These are phyloP conservation scores for Lindbergichthys nudifrons DNA, from an alignment of 2,797 vertebrate genomes.

Conservation along the genomic window DNA sequence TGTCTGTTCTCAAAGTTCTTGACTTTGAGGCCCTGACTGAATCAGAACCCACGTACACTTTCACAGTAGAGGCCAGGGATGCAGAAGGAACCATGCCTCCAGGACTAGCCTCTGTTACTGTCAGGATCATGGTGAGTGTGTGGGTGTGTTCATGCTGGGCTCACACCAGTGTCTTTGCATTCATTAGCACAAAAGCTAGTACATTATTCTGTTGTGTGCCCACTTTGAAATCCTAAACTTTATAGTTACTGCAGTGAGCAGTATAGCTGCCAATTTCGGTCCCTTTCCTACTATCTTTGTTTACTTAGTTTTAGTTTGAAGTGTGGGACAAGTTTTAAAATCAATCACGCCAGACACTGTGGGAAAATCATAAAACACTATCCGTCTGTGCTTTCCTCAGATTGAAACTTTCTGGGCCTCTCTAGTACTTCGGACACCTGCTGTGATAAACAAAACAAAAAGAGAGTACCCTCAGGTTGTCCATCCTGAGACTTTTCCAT, in stretches of 20 bases:
- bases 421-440: slow-evolving; percentile 9
- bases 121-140: slow-evolving; percentile 88
- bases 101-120: slow-evolving; percentile 91
- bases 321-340: slow-evolving; percentile 19
- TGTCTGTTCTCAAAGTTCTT: slow-evolving; percentile 87
- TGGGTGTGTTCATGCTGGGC: slow-evolving; percentile 16
- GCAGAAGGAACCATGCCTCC: slow-evolving; percentile 92
- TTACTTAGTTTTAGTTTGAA: not conserved
- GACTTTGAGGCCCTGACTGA: slow-evolving; percentile 91
- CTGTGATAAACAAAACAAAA: slow-evolving; percentile 9
- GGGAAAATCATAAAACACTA: not conserved
- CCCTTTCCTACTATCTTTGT: slow-evolving; percentile 10
- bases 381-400: not conserved
- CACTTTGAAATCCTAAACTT: not conserved
- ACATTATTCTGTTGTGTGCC: not conserved
- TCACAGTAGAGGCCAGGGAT: slow-evolving; percentile 92
- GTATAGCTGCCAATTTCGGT: not conserved
- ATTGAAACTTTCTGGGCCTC: not conserved
- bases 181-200: not conserved
- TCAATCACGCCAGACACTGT: not conserved
- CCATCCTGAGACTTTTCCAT: not conserved
- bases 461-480: not conserved
- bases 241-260: not conserved
- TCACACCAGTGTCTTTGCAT: not conserved
- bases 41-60: slow-evolving; percentile 86